phyloP scores from a whole-genome alignment of 2,113 vertebrate species.

The Eurystomus gularis region DNA sequence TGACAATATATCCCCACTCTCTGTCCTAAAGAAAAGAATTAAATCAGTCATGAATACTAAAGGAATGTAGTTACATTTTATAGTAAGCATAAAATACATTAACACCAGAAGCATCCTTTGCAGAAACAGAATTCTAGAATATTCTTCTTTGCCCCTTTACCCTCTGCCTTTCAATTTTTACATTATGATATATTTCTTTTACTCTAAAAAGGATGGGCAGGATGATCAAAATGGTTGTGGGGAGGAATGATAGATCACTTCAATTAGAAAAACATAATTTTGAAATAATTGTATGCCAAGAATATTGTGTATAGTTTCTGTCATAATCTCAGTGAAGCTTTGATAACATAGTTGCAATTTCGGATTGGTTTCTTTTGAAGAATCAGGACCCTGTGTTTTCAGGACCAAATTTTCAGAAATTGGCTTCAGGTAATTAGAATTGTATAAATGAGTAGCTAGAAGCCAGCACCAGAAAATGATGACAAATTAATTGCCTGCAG shows the following conservation, averaged over 20 bases:
- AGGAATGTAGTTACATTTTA: constrained; percentile 24
- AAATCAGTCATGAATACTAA: background rate
- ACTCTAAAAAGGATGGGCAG: background rate
- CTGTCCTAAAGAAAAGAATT: background rate
- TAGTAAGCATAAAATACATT: background rate
- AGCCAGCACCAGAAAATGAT: background rate
- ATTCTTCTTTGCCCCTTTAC: background rate
- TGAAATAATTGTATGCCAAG: constrained; percentile 30
- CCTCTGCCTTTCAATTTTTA: background rate
- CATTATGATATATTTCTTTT: background rate
- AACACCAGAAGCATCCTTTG: background rate
- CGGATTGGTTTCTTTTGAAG: constrained; percentile 54
- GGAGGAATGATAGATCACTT: background rate
- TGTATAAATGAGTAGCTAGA: constrained; percentile 42
- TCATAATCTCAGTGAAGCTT: constrained; percentile 28
- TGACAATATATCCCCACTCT: background rate
- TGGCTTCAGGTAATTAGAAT: constrained; percentile 53
- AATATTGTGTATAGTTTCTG: background rate
- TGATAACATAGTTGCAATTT: constrained; percentile 38
- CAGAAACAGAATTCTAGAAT: background rate
- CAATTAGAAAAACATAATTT: constrained; percentile 36
- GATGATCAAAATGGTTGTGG: background rate
- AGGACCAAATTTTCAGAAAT: constrained; percentile 51
- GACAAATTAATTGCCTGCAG: constrained; percentile 63
- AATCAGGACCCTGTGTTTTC: constrained; percentile 22